A percentile compares a stretch with the other conserved stretches of the same genome.
These are phyloP conservation scores for Platycnemis pennipes DNA, from an alignment of 2,888 invertebrate genomes.

Conservation along the genomic window DNA sequence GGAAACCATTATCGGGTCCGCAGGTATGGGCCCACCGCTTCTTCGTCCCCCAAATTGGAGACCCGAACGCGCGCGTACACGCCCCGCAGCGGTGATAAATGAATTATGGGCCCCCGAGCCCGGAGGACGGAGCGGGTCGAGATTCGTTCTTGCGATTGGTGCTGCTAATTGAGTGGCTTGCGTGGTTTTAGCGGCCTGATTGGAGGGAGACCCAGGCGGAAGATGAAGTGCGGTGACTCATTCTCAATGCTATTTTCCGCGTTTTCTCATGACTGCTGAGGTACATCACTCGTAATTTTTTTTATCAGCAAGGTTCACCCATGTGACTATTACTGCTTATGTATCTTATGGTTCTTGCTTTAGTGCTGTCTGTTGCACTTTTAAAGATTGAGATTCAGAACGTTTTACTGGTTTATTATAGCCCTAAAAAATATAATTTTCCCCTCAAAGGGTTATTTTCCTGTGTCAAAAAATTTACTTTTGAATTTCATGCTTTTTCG, in stretches of 20 bases:
- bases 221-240: background rate
- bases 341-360: too few species aligned
- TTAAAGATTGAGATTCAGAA: too few species aligned
- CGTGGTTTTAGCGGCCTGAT: conserved; percentile 25
- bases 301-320: background rate
- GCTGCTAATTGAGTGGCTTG: conserved; percentile 56
- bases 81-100: conserved; percentile 45
- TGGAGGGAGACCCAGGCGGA: background rate
- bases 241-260: background rate
- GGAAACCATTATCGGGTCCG: conserved; percentile 17
- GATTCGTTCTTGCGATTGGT: conserved; percentile 49
- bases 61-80: conserved; percentile 50
- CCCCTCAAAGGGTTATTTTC: too few species aligned
- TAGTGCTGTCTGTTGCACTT: too few species aligned
- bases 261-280: background rate
- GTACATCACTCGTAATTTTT: background rate
- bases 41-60: conserved; percentile 19
- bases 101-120: conserved; percentile 45
- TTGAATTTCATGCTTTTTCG: too few species aligned
- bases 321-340: too few species aligned
- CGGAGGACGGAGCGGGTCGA: background rate
- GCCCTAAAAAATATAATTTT: too few species aligned
- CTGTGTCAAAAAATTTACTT: too few species aligned
- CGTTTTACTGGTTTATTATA: too few species aligned
- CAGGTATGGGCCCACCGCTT: conserved; percentile 23